Percentiles rank a stretch among this genome's conserved stretches.
phyloP scores from a whole-genome alignment of 1,140 invertebrate species.

The Penaeus chinensis region DNA sequence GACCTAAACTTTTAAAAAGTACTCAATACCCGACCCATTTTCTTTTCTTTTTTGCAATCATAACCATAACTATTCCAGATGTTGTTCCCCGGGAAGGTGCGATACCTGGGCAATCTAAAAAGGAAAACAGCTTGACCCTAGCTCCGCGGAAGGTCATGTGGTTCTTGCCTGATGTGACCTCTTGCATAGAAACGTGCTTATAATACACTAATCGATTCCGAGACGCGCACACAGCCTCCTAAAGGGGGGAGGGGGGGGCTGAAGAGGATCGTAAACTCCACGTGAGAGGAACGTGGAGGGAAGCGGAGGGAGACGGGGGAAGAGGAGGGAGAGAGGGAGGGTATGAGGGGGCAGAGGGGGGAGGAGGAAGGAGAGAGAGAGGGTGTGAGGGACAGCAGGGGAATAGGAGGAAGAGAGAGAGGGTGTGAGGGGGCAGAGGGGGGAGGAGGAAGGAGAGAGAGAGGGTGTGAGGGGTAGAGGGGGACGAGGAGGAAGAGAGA shows the following conservation, averaged over 20 bases:
- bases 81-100: slow-evolving; percentile 32
- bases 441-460: neutral
- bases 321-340: neutral
- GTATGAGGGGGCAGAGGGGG: neutral
- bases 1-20: slow-evolving; percentile 33
- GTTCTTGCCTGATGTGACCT: slow-evolving; percentile 18
- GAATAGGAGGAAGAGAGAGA: neutral
- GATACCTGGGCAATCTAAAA: slow-evolving; percentile 25
- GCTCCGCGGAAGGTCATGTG: neutral
- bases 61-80: slow-evolving; percentile 35
- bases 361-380: neutral
- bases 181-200: slow-evolving; percentile 32
- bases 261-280: no score
- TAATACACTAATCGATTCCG: slow-evolving; percentile 46
- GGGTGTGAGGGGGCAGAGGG: neutral
- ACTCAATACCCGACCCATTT: slow-evolving; percentile 18
- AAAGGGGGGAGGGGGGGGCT: no score
- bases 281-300: no score
- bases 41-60: neutral
- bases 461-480: neutral
- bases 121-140: slow-evolving; percentile 37
- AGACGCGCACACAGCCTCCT: slow-evolving; percentile 17
- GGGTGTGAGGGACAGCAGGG: neutral
- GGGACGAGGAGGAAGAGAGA: neutral
- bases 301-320: neutral